A percentile compares a stretch with the other conserved stretches of the same genome.
These are phyloP conservation scores for Okamejei kenojei DNA, from an alignment of 2,797 vertebrate genomes.

Conservation along the genomic window DNA sequence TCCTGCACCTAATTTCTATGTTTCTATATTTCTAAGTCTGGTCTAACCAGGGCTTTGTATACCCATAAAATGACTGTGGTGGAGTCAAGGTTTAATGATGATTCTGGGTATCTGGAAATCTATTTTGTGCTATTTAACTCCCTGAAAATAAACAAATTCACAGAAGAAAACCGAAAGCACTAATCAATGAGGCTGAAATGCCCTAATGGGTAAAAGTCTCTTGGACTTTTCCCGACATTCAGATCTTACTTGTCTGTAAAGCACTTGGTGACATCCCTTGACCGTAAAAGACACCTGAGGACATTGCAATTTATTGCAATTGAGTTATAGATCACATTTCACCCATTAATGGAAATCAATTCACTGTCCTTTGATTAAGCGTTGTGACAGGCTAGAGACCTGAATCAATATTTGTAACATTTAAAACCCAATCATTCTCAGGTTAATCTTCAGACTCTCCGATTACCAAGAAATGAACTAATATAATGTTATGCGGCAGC, in stretches of 20 bases:
- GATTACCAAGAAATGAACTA: not conserved
- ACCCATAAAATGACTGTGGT: too few species aligned
- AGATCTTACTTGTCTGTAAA: too few species aligned
- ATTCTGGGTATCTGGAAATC: not conserved
- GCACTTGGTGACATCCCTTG: too few species aligned
- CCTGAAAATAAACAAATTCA: not conserved
- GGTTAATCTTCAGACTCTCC: not conserved
- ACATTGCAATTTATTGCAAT: not conserved
- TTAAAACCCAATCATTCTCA: not conserved
- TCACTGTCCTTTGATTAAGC: not conserved
- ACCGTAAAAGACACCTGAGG: too few species aligned
- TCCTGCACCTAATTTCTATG: too few species aligned
- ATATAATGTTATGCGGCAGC: not conserved
- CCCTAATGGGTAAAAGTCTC: not conserved
- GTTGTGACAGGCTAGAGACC: not conserved
- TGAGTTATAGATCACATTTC: not conserved
- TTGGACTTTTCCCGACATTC: too few species aligned
- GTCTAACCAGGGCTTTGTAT: too few species aligned
- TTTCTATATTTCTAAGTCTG: too few species aligned
- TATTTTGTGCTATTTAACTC: not conserved
- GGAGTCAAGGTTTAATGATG: not conserved
- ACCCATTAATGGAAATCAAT: not conserved
- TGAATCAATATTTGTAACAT: not conserved
- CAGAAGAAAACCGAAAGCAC: not conserved
- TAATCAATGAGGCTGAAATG: not conserved